Base-by-base conservation (phyloP, 2,888 invertebrate genomes). In the Macropis europaea region DNA sequence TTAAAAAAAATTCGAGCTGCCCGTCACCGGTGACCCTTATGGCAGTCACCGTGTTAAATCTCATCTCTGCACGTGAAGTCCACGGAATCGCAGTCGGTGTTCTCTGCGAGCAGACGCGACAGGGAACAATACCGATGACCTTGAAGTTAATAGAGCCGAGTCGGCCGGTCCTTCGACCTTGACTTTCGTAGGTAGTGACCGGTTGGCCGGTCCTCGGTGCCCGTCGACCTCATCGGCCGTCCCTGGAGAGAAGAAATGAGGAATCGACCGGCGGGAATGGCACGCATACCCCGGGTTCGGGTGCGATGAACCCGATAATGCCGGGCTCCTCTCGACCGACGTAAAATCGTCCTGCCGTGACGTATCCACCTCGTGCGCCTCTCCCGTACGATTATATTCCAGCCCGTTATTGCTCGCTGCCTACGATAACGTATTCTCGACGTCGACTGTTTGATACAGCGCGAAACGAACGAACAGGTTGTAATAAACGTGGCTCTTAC, bases 281-380 rank as follows among this genome's bases (percentile, higher is more conserved):
- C 70, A 56, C 48, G 70, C 73, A 63, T 42, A 54, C 40, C 50
- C 52, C n/a, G 36, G 53, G 57, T 50, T 68, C 53, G 61, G 30
- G 74, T 67, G 56, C 77, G 66, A 77, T 67, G 78, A 77, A 74
- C 78, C 48, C 78, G 52, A 70, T 59, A 77, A 59, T 47, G 30
- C 19, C 19, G 17, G 26, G n/a, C n/a, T n/a, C n/a, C n/a, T n/a
- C n/a, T 11, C 40, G 28, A 7, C 36, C 47, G 6, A 53, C 52
- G 45, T 50, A 38, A 64, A 67, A 63, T 67, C 47, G 32, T 26
- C 36, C 53, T 72, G 42, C 47, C 72, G 57, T 62, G 62, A 72
- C 62, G 57, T 69, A 52, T 53, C 43, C 64, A 15, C 22, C 17
- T 19, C 30, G 17, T 40, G 30, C 4, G 36, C 11, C 38, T 42